Conservation (phyloP, 2,797 vertebrate genomes). For the Buphagus erythrorhynchus region DNA sequence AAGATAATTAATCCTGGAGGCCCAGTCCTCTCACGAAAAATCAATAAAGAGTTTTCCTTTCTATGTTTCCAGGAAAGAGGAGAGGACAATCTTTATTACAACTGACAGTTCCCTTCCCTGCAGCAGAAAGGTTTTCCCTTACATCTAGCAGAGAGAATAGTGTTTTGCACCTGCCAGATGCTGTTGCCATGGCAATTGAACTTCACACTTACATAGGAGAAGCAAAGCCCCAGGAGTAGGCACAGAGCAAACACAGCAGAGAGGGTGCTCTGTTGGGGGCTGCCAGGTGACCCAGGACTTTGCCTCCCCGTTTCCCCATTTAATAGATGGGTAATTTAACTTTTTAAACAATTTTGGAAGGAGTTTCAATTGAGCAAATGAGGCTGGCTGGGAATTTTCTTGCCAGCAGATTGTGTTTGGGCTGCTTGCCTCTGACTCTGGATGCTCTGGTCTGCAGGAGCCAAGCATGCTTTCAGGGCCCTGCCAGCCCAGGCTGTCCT, state of each 20-base stretch:
- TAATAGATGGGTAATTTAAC: not conserved
- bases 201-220: not conserved
- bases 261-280: not conserved
- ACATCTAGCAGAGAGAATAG: not conserved
- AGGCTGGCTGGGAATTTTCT: not conserved
- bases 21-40: not conserved
- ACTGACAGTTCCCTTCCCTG: not conserved
- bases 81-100: not conserved
- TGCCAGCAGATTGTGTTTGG: not conserved
- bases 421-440: not conserved
- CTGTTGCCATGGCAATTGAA: slow-evolving; percentile 43
- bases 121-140: slow-evolving; percentile 12
- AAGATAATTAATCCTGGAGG: slow-evolving; percentile 33
- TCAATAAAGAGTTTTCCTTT: slow-evolving; percentile 23
- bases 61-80: not conserved
- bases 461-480: accelerated
- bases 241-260: not conserved
- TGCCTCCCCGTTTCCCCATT: not conserved
- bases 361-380: not conserved
- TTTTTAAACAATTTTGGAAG: not conserved
- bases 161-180: slow-evolving; percentile 7
- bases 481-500: not conserved
- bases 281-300: not conserved
- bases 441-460: accelerated
- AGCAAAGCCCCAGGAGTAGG: not conserved